Evolutionary conservation across 1,140 invertebrate genomes (phyloP).

Genomic region (Nomia melanderi): DNA sequence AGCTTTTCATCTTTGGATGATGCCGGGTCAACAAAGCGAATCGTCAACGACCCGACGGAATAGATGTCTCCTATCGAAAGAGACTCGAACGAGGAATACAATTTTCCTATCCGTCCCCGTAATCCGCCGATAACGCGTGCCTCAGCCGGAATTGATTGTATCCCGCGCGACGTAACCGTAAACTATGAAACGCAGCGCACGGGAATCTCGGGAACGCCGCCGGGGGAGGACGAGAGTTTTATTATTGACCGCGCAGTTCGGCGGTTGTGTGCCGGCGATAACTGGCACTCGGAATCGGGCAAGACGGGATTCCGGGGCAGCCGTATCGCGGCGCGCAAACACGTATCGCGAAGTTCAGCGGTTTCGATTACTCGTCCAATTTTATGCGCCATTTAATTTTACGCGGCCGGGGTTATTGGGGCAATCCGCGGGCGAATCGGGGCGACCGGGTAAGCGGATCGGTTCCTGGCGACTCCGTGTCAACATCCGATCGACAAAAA

Average conservation of each 20-base stretch:
- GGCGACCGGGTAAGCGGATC: not conserved
- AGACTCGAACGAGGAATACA: too few species aligned
- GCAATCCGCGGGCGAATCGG: not conserved
- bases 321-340: not conserved
- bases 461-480: not conserved
- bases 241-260: not conserved
- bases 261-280: not conserved
- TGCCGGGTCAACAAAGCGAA: too few species aligned
- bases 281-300: not conserved
- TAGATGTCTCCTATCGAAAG: too few species aligned
- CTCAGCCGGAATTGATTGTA: not conserved
- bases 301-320: not conserved
- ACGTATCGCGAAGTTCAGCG: constrained; percentile 7
- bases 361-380: constrained; percentile 6
- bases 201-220: too few species aligned
- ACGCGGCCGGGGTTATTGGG: not conserved
- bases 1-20: too few species aligned
- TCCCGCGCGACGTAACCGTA: not conserved
- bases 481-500: not conserved
- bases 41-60: too few species aligned
- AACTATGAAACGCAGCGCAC: not conserved
- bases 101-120: too few species aligned
- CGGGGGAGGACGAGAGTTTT: not conserved
- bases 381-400: constrained; percentile 9
- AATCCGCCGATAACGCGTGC: too few species aligned